A percentile compares a stretch with the other conserved stretches of the same genome.
Conservation (phyloP, 2,888 invertebrate species). For the Erebia epiphron region DNA sequence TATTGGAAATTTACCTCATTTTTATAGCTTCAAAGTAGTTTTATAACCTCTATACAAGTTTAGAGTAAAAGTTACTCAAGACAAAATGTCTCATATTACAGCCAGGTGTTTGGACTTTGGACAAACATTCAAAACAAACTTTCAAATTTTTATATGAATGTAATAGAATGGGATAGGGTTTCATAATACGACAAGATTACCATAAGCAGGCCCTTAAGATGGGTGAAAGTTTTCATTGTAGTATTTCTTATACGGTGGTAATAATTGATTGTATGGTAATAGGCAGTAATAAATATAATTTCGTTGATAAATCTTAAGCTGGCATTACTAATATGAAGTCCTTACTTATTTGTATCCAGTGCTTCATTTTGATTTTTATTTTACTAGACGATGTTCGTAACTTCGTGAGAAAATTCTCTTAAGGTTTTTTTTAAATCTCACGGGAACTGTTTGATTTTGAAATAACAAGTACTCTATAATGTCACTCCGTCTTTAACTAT, state of each 20-base stretch:
- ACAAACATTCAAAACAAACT: conserved; percentile 18
- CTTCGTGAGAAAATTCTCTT: too few relatives aligned
- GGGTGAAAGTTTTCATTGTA: conserved; percentile 27
- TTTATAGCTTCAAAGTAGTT: too few relatives aligned
- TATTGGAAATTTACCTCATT: too few relatives aligned
- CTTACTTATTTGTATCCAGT: not conserved
- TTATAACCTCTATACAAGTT: not conserved
- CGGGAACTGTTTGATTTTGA: too few relatives aligned
- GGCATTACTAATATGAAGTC: not conserved
- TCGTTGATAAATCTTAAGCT: conserved; percentile 1
- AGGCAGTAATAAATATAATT: not conserved
- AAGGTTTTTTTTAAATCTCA: too few relatives aligned
- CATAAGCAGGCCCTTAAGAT: conserved; percentile 14
- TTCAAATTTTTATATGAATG: conserved; percentile 11
- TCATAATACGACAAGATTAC: conserved; percentile 9
- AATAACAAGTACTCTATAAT: too few relatives aligned
- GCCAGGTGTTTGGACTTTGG: conserved; percentile 5
- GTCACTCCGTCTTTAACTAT: too few relatives aligned
- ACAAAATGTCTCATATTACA: not conserved
- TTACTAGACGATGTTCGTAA: too few relatives aligned
- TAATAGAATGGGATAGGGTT: conserved; percentile 17
- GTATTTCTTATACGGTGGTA: not conserved
- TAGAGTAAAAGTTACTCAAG: too few relatives aligned
- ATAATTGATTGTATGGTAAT: conserved; percentile 18
- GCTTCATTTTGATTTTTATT: too few relatives aligned